Base-by-base conservation (phyloP, 2,113 vertebrate genomes). In the Sphaerodactylus townsendi region DNA sequence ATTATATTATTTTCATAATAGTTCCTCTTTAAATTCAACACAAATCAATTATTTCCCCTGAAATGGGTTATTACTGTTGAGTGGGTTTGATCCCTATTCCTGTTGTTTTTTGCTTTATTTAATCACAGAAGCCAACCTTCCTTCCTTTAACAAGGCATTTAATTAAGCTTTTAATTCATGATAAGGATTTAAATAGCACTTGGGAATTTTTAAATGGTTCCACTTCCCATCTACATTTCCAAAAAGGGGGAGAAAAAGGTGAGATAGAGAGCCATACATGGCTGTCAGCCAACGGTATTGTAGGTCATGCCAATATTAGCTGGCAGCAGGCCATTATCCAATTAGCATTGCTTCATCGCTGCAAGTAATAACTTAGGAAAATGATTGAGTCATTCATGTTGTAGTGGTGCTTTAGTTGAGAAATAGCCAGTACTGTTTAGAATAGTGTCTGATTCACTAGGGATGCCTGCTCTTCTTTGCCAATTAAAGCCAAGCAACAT, bases 291-390 rank as follows among this genome's bases (percentile, higher is more conserved):
- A 96, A 94, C 91, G 92, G 82, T 93, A 89, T 87, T 95, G 90
- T 94, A 94, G 95, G 95, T 94, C 95, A 96, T 95, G 93, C 94
- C 95, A 96, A 90, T 95, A 94, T 84, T 93, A 96, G 92, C 91
- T 96, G 96, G 96, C 95, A 96, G 85, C 82, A 81, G 84, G 96
- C 94, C 87, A 91, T 93, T 93, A 95, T 94, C 97, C 96, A 97
- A 97, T 98, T 98, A 98, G 96, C 95, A 93, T 96, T 94, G 96
- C 97, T 96, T 97, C 95, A 88, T 91, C 76, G 1, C 90, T 89
- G 88, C 93, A 90, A 94, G 95, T 93, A 95, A 95, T 95, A 96
- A 93, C 95, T 95, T 79, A 79, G 91, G 92, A 92, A 93, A 86
- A 92, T 95, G 95, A 96, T 93, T 96, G 95, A 96, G 93, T 95